phyloP scores from a whole-genome alignment of 1,140 invertebrate genomes.

The Manduca sexta region DNA sequence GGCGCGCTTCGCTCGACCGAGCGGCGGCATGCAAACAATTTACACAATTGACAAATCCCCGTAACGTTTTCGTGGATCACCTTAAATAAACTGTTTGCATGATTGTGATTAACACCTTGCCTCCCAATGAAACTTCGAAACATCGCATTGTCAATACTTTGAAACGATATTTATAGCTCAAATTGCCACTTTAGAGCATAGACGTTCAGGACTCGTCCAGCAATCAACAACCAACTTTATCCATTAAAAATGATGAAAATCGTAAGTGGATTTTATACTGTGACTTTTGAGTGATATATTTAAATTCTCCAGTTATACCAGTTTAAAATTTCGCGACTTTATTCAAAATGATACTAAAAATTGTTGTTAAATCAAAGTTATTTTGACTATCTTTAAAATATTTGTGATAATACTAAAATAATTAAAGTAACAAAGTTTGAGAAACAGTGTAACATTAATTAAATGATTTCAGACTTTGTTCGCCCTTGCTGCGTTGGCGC shows the following conservation, averaged over 20 bases:
- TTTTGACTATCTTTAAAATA: neutral
- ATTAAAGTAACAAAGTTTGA: too few species aligned
- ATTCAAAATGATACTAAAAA: neutral
- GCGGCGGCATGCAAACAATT: conserved; percentile 43
- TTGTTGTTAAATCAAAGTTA: neutral
- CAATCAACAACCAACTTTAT: conserved; percentile 18
- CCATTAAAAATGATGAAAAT: conserved; percentile 56
- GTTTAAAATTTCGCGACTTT: neutral
- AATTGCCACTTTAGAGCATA: conserved; percentile 33
- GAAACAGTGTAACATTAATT: neutral
- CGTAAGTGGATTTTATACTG: conserved; percentile 34
- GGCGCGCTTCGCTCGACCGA: conserved; percentile 16
- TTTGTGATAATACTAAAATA: too few species aligned
- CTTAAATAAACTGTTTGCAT: conserved; percentile 67
- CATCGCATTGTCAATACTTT: conserved; percentile 52
- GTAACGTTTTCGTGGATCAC: conserved; percentile 56
- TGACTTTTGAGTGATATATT: too few species aligned
- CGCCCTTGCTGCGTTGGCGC: conserved; percentile 36
- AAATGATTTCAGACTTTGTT: conserved; percentile 39
- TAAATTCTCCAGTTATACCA: too few species aligned
- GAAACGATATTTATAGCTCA: conserved; percentile 58
- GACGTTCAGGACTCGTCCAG: conserved; percentile 43
- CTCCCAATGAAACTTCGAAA: conserved; percentile 59
- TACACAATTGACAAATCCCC: conserved; percentile 62
- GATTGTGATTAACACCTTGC: conserved; percentile 66